phyloP scores from a whole-genome alignment of 2,888 invertebrate species.

The Melitaea athalia region DNA sequence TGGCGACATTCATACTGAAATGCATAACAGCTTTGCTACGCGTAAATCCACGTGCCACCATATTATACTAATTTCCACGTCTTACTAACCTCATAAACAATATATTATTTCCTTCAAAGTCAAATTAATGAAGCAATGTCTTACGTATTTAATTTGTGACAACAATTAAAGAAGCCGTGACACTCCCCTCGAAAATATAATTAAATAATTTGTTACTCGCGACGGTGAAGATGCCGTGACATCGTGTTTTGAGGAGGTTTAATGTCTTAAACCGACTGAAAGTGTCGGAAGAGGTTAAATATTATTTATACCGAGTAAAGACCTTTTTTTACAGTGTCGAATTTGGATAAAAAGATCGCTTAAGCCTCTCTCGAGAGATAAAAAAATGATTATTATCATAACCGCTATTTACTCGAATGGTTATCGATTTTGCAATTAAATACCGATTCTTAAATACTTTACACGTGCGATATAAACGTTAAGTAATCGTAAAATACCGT shows the following conservation, averaged over 20 bases:
- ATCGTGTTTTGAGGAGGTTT: not conserved
- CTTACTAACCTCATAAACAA: too few relatives aligned
- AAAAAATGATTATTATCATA: constrained; percentile 10
- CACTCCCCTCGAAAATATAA: constrained; percentile 1
- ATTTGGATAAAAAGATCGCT: not conserved
- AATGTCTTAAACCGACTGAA: not conserved
- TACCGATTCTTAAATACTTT: constrained; percentile 1
- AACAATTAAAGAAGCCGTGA: not conserved
- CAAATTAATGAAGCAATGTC: not conserved
- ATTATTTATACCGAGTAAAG: not conserved
- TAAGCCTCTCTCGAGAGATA: not conserved
- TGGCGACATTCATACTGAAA: too few relatives aligned
- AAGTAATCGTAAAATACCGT: constrained; percentile 8
- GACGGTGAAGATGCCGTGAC: not conserved
- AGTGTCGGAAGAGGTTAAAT: too few relatives aligned
- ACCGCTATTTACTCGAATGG: constrained; percentile 3
- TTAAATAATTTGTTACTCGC: constrained; percentile 2
- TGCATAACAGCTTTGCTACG: too few relatives aligned
- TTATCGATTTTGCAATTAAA: constrained; percentile 6
- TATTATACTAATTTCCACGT: too few relatives aligned
- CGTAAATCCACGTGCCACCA: too few relatives aligned
- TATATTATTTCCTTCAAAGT: not conserved
- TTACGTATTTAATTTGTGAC: not conserved
- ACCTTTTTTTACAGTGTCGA: not conserved
- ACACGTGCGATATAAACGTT: constrained; percentile 7